Evolutionary conservation across 2,797 vertebrate species (phyloP), one percentile per base, ranked within the genome.

Genomic region (Bovichtus variegatus): DNA sequence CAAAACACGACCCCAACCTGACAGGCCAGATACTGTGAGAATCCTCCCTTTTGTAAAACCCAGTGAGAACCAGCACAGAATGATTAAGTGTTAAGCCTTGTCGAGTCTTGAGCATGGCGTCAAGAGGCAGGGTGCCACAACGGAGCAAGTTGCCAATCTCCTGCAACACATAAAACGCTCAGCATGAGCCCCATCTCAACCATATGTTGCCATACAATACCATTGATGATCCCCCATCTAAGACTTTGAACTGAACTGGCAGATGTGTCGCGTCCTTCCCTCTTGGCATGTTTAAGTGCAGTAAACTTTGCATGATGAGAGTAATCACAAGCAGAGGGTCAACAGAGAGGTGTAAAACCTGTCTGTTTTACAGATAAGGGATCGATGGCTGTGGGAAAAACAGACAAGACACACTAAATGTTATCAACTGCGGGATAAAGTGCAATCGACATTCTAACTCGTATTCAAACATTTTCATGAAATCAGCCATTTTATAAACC

Each of bases 11-110:
- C 60, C 63, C 7, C 61, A 3, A 31, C 55, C 75, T 87, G 81
- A 84, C 78, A 84, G 63, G 57, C 15, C 54, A 68, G 80, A 90
- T 83, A 89, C 66, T 55, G 83, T 77, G 86, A 84, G 83, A 91
- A 74, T 73, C 81, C 51, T 67, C 60, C 23, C 58, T 21, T 44
- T 41, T 21, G 57, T 55, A 38, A 61, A 73, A 71, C 2, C 23
- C 40, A 55, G 27, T n/a, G 57, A 76, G 53, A 84, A 68, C 13
- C 5, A 38, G n/a, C 10, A 50, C 46, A 51, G n/a, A 74, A 59
- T 64, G 41, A 73, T 55, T 54, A 60, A 13, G 64, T 68, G 38
- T 58, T 40, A 70, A 67, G 16, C 5, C 11, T 15, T 34, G 18
- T 60, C 5, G 11, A 68, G 68, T 68, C 16, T 40, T 31, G 41